Base-by-base conservation (phyloP, 2,888 invertebrate species). In the Patella pellucida region DNA sequence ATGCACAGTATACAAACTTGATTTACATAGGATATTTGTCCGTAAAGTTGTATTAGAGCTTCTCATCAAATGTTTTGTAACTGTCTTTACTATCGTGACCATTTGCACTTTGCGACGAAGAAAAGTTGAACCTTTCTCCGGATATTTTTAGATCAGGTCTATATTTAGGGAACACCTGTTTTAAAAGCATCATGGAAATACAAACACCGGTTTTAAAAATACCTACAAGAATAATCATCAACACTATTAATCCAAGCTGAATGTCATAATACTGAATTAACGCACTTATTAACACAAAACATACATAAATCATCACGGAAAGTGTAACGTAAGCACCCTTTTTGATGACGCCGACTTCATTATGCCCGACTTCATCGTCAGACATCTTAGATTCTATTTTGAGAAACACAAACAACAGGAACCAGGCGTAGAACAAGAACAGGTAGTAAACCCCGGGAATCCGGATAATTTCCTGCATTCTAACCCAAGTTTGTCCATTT, bases 391-490 rank as follows among this genome's bases (percentile, higher is more conserved):
- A 50, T 52, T 76, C 72, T 9, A 76, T 52, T 16, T 72, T 51
- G 7, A 69, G 68, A 19, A 76, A 68, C 11, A 52, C 68, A 41
- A 50, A 76, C 15, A 69, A 68, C 14, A 76, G 54, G 15, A 31
- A n/a, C 72, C 72, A 76, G 0, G 51, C 76, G 23, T 54, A 52
- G 1, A 76, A 15, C 19, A 72, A 56, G 19, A 68, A 56, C 5
- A 76, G 54, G 41, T 76, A 76, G 23, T 76, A 76, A 0, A 75
- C 68, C 56, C 73, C 78, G 14, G 82, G 82, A n/a, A 83, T 81
- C 31, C 76, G 56, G 52, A 83, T 74, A 2, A 83, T 75, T 68
- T 83, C 83, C 15, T 56, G 67, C 54, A 83, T 73, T 15, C 83
- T 54, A 3, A 79, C 76, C 69, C 72, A 83, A 11, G 69, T 62